These are phyloP conservation scores for Chrysolina haemoptera DNA, from an alignment of 2,888 invertebrate genomes.

Conservation along the genomic window DNA sequence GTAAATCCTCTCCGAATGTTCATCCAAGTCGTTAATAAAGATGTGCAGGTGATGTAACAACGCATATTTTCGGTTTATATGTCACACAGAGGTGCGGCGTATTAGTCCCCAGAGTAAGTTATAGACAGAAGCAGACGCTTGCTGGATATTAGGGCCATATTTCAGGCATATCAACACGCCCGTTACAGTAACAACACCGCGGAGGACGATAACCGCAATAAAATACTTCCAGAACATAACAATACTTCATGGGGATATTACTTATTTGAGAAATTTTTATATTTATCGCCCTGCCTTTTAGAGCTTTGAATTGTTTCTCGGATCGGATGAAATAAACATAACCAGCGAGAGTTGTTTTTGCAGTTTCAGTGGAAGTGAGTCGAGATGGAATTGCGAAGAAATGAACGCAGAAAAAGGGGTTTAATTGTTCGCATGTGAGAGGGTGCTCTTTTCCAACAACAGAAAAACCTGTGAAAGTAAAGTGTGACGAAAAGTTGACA, in stretches of 20 bases:
- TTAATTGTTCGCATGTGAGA: too few relatives aligned
- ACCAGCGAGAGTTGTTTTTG: neutral
- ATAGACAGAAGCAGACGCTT: conserved; percentile 51
- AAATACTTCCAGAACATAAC: conserved; percentile 60
- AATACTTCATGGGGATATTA: conserved; percentile 41
- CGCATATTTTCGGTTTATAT: conserved; percentile 53
- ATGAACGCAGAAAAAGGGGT: too few relatives aligned
- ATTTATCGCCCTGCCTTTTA: conserved; percentile 5
- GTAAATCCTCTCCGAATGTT: conserved; percentile 4
- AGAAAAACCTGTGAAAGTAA: too few relatives aligned
- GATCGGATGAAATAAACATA: neutral
- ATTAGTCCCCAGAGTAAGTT: conserved; percentile 57
- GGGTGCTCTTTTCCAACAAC: too few relatives aligned
- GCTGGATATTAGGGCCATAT: conserved; percentile 65
- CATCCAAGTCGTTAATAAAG: conserved; percentile 44
- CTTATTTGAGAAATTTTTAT: conserved; percentile 29
- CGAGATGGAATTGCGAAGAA: conserved; percentile 11
- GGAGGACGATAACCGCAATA: conserved; percentile 66
- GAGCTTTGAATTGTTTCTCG: conserved; percentile 1
- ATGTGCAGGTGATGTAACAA: conserved; percentile 50
- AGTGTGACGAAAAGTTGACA: too few relatives aligned
- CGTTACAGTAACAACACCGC: conserved; percentile 62
- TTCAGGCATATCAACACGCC: conserved; percentile 63
- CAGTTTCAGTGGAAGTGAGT: neutral
- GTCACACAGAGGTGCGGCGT: conserved; percentile 56